A percentile compares a stretch with the other conserved stretches of the same genome.
phyloP scores from a whole-genome alignment of 2,113 vertebrate species.

The Platanista minor region DNA sequence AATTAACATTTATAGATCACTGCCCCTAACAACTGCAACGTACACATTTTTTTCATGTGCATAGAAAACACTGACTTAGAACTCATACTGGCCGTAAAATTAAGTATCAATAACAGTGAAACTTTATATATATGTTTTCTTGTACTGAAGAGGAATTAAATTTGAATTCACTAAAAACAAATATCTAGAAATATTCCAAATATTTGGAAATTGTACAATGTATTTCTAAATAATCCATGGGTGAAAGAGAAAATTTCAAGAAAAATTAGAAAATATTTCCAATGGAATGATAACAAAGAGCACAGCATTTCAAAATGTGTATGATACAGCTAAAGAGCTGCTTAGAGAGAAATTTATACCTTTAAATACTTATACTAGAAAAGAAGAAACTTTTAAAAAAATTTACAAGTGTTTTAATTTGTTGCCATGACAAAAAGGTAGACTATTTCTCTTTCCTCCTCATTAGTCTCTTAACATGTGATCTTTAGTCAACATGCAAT shows the following conservation, averaged over 20 bases:
- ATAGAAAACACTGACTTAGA: neutral
- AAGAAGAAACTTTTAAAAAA: neutral
- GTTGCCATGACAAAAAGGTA: no score
- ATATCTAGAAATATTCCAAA: neutral
- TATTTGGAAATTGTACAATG: neutral
- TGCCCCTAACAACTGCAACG: no score
- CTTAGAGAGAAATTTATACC: neutral
- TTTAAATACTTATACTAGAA: neutral
- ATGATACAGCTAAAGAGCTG: neutral
- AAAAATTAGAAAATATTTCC: constrained; percentile 22
- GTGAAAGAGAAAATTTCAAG: neutral
- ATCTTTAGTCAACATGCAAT: no score
- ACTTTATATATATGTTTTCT: neutral
- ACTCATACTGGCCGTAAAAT: neutral
- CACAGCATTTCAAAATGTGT: neutral
- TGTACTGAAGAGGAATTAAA: neutral
- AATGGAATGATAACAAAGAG: neutral
- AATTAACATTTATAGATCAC: neutral
- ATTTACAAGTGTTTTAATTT: no score
- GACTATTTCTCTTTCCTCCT: no score
- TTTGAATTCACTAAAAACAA: neutral
- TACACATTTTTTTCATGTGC: neutral
- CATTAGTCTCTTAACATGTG: no score
- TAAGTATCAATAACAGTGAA: neutral
- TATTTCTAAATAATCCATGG: neutral